Evolutionary conservation across 2,113 vertebrate genomes (phyloP).

Genomic region (Toxotes chatareus): DNA sequence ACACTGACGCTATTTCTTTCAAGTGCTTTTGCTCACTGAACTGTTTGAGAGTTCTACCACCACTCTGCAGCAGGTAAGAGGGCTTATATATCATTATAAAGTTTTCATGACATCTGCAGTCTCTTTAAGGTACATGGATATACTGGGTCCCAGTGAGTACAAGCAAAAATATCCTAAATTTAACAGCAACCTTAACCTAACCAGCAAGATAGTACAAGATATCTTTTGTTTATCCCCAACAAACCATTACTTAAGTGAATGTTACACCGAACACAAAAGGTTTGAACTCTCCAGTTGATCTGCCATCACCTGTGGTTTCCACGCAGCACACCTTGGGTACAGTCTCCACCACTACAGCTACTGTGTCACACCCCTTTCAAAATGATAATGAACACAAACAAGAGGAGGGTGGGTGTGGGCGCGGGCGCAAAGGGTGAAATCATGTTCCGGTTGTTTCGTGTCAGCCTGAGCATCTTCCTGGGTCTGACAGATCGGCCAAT

Average conservation of each 20-base stretch:
- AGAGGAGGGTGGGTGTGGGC: constrained; percentile 25
- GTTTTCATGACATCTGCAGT: neutral
- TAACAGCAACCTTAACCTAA: too few species aligned
- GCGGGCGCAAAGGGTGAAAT: constrained; percentile 59
- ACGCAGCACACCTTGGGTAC: constrained; percentile 54
- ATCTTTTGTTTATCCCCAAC: neutral
- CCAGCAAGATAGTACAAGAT: neutral
- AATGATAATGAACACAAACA: constrained; percentile 75
- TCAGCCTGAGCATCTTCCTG: constrained; percentile 78
- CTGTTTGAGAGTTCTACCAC: constrained; percentile 25
- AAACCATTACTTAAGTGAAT: neutral
- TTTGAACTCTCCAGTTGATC: constrained; percentile 13
- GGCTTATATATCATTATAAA: neutral
- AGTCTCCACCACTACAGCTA: constrained; percentile 42
- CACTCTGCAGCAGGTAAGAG: constrained; percentile 28
- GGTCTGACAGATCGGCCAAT: constrained; percentile 86
- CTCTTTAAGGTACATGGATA: neutral
- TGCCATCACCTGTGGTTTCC: constrained; percentile 40
- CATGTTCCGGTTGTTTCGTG: constrained; percentile 75
- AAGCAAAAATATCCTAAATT: neutral
- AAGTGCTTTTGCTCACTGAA: constrained; percentile 56
- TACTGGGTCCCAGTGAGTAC: neutral
- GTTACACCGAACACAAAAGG: constrained; percentile 20
- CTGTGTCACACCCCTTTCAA: constrained; percentile 30
- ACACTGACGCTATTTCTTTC: constrained; percentile 57